phyloP scores from a whole-genome alignment of 2,113 vertebrate species.

The Entomyzon cyanotis region DNA sequence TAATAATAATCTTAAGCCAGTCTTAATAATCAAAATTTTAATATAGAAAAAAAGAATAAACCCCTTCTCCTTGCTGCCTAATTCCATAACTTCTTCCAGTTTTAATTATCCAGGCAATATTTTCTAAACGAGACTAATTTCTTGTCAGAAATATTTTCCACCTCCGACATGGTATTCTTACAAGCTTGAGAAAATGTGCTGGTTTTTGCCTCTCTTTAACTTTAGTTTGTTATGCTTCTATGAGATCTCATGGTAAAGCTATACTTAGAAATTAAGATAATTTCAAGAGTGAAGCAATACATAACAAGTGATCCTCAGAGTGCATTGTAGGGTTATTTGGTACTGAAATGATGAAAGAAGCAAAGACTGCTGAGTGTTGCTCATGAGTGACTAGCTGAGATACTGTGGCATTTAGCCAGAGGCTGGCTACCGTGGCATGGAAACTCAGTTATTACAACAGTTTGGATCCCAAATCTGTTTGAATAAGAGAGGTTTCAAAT shows the following conservation, averaged over 20 bases:
- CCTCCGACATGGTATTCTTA: not conserved
- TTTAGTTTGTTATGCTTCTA: not conserved
- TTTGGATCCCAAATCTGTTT: conserved; percentile 24
- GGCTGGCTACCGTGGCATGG: not conserved
- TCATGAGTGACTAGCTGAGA: conserved; percentile 29
- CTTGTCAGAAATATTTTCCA: not conserved
- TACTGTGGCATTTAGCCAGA: not conserved
- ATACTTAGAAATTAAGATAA: not conserved
- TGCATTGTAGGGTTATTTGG: not conserved
- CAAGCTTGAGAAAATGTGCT: not conserved
- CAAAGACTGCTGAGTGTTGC: not conserved
- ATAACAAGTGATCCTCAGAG: not conserved
- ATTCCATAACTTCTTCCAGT: not conserved
- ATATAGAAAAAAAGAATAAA: not conserved
- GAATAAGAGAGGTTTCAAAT: conserved; percentile 33
- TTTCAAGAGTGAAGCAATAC: not conserved
- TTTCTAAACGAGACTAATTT: not conserved
- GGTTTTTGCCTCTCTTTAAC: not conserved
- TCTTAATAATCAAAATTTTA: not conserved
- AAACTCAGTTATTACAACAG: not conserved
- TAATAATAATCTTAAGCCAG: not conserved
- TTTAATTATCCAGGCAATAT: conserved; percentile 16
- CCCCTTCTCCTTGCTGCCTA: not conserved
- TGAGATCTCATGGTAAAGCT: not conserved
- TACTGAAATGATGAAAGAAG: not conserved